Base-by-base conservation (phyloP, 2,888 invertebrate species). In the Scaptomyza tumidula region DNA sequence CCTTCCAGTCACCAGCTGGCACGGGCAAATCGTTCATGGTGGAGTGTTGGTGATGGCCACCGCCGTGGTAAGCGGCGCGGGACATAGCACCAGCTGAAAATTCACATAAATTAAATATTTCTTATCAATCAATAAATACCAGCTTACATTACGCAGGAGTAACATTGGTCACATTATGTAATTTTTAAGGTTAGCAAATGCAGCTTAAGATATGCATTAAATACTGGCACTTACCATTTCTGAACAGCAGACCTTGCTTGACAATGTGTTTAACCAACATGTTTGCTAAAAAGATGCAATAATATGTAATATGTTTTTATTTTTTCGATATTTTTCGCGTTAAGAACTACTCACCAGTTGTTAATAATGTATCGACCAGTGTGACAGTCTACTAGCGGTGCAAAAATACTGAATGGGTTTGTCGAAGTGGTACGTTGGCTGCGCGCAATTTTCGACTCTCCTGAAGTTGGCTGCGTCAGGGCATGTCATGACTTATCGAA, bases 1-100 rank as follows among this genome's bases (percentile, higher is more conserved):
- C 94, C 90, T 96, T 93, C 97, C 97, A 97, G 24, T 95, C 95
- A 59, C 97, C 97, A 63, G 93, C 92, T 1, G 97, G 97, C 53
- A 95, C 93, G 0, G 96, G 96, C 90, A 97, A 91, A 90, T 97
- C 97, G 83, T 96, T 95, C 94, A 96, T 95, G 11, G 94, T 94
- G 35, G 87, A 70, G 29, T 79, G 83, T 49, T 81, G 54, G 49
- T 89, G 90, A 64, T 87, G 78, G 2, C 68, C 80, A 44, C 87
- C 88, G 59, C 78, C 86, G 44, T 91, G 90, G 63, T 90, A 91
- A 16, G 91, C 89, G 50, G 91, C 90, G 59, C 92, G 90, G 37
- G 92, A 91, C 57, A 92, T n/a, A 43, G 74, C 89, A 59, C 88
- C 91, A 83, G 83, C 92, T 90, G 41, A 1, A 52, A 56, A 59